A percentile compares a stretch with the other conserved stretches of the same genome.
Evolutionary conservation across 2,113 vertebrate genomes (phyloP).

Genomic region (Mus spicilegus): DNA sequence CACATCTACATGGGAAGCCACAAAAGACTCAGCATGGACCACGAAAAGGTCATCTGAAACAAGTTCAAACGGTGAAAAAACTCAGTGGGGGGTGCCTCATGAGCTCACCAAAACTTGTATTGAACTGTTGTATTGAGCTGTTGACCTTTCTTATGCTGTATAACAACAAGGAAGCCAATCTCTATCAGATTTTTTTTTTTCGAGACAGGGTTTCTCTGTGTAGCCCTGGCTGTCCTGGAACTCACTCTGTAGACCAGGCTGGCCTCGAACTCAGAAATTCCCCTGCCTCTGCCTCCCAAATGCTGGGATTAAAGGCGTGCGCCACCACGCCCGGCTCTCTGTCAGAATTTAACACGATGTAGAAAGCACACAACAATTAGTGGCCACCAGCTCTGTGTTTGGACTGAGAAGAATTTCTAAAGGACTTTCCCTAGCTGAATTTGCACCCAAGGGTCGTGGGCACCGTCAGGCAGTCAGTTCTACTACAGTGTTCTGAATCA

Average conservation of each 20-base stretch:
- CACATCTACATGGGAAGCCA: too few relatives aligned
- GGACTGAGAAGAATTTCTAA: not conserved
- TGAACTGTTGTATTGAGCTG: not conserved
- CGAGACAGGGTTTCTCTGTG: too few relatives aligned
- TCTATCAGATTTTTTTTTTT: not conserved
- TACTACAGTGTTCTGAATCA: not conserved
- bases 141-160: not conserved
- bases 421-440: too few relatives aligned
- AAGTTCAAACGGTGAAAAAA: not conserved
- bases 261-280: too few relatives aligned
- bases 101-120: not conserved
- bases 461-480: not conserved
- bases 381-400: not conserved
- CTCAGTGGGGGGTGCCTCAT: not conserved
- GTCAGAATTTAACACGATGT: not conserved
- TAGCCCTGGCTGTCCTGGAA: too few relatives aligned
- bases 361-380: not conserved
- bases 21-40: too few relatives aligned
- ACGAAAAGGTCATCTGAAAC: not conserved
- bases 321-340: not conserved
- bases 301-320: too few relatives aligned
- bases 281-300: too few relatives aligned
- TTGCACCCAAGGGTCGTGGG: not conserved
- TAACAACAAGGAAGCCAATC: not conserved
- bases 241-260: too few relatives aligned